Percentiles rank a stretch among this genome's conserved stretches.
phyloP scores from a whole-genome alignment of 2,113 vertebrate genomes.

The Microcebus lehilahytsara region DNA sequence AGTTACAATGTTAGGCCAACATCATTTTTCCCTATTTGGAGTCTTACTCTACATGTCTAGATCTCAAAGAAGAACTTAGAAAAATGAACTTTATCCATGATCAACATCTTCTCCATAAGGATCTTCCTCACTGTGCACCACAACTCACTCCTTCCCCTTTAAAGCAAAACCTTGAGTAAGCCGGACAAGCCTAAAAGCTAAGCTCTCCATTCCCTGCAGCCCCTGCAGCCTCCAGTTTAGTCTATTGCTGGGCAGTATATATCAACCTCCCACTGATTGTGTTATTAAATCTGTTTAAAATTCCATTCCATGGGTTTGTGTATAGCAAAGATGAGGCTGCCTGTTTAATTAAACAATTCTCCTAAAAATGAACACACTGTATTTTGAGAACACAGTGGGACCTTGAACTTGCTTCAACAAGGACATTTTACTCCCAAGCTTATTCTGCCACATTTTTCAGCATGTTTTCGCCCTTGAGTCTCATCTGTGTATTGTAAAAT shows the following conservation, averaged over 20 bases:
- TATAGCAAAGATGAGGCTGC: not conserved
- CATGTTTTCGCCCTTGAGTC: not conserved
- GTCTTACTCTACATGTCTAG: not conserved
- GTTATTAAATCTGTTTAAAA: conserved; percentile 28
- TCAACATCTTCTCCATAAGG: not conserved
- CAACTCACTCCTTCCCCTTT: not conserved
- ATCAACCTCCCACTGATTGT: not conserved
- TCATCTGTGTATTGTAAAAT: not conserved
- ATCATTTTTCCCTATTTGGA: not conserved
- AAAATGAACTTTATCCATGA: not conserved
- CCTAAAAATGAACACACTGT: not conserved
- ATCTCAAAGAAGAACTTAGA: not conserved
- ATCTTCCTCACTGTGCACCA: not conserved
- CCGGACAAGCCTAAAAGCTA: not conserved
- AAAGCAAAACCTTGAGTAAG: not conserved
- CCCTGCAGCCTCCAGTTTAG: not conserved
- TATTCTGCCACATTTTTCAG: not conserved
- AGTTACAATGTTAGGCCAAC: not conserved
- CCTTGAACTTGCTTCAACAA: not conserved
- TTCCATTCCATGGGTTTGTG: not conserved
- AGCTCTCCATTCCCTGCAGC: not conserved
- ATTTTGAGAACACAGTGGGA: not conserved
- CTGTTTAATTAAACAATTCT: not conserved
- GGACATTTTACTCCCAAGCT: not conserved
- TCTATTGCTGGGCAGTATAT: not conserved